Evolutionary conservation across 64 coral and sea anemone genomes (phyloP).

Genomic region (Pocillopora damicornis): DNA sequence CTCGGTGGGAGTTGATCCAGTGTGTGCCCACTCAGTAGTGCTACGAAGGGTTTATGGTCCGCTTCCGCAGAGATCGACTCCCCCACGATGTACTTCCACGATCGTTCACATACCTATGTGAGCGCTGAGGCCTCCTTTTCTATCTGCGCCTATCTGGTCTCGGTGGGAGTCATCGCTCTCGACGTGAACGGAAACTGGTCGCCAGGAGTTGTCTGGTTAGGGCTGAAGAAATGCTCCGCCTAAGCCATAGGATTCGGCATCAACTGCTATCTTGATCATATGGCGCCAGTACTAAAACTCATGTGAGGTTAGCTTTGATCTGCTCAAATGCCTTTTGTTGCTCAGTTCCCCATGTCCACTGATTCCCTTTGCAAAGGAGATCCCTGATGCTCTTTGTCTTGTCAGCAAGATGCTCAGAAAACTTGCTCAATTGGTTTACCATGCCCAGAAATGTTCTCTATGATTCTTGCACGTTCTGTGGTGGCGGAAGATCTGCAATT

Average conservation of each 20-base stretch:
- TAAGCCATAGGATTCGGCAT: background rate
- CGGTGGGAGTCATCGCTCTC: conserved; percentile 2
- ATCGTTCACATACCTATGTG: background rate
- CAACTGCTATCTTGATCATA: background rate
- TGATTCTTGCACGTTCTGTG: background rate
- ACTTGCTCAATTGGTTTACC: background rate
- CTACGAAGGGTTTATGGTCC: background rate
- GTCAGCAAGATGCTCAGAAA: background rate
- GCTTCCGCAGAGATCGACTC: background rate
- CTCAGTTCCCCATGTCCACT: no score
- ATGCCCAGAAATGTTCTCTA: background rate
- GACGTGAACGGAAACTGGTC: background rate
- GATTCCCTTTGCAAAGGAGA: background rate
- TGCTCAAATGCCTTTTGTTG: background rate
- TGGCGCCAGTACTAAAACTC: background rate
- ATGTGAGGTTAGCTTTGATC: conserved; percentile 20
- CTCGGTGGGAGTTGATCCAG: conserved; percentile 14
- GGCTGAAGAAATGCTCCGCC: background rate
- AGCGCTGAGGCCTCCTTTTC: conserved; percentile 6
- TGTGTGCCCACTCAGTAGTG: background rate
- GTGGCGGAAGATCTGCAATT: background rate
- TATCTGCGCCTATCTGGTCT: background rate
- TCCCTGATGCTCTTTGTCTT: conserved; percentile 23
- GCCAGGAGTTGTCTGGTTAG: background rate
- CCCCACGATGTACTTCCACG: background rate